phyloP scores from a whole-genome alignment of 2,888 invertebrate genomes.

The Copidosoma aretas region DNA sequence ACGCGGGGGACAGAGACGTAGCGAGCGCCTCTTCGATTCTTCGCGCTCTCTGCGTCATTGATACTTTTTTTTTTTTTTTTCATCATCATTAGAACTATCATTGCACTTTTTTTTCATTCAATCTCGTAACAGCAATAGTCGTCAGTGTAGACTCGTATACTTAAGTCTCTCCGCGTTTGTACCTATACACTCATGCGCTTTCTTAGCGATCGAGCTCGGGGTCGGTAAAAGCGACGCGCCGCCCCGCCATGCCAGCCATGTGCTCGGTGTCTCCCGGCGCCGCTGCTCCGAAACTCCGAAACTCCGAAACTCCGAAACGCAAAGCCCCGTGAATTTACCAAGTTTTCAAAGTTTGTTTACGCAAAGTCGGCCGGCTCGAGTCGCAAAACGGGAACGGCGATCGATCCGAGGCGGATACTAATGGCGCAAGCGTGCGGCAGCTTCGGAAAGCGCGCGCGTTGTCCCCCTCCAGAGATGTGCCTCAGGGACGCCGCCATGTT shows the following conservation, averaged over 20 bases:
- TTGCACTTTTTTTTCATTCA: no score
- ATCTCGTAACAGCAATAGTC: no score
- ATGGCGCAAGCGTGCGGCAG: conserved; percentile 14
- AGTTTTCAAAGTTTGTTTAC: neutral
- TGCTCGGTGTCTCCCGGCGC: conserved; percentile 17
- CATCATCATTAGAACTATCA: no score
- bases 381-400: neutral
- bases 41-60: no score
- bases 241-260: conserved; percentile 31
- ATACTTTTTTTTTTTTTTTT: no score
- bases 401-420: neutral
- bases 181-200: no score
- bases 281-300: neutral
- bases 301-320: neutral
- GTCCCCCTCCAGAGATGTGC: conserved; percentile 15
- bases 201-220: neutral
- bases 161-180: no score
- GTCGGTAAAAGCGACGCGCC: neutral
- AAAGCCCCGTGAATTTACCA: neutral
- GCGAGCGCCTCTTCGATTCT: no score
- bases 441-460: conserved; percentile 24
- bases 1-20: neutral
- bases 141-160: no score
- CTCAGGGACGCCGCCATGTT: conserved; percentile 40
- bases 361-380: neutral